Evolutionary conservation across 2,797 vertebrate genomes (phyloP), one percentile per base, ranked within the genome.

Genomic region (Chloroceryle inda): DNA sequence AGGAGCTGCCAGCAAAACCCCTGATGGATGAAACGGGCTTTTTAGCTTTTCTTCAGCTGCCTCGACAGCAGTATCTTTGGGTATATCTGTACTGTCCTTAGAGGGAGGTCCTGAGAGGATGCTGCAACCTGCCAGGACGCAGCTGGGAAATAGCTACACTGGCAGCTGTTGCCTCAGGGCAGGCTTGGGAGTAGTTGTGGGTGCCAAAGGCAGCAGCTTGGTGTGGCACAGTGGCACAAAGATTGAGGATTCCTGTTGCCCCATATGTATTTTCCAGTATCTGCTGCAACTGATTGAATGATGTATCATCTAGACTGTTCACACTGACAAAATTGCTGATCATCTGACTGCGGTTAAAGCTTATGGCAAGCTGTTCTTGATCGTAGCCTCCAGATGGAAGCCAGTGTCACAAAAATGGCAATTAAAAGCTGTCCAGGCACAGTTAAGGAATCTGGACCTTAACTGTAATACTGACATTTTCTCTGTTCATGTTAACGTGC

Each of bases 1-100:
- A 81, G 68, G 49, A 80, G 68, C 72, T 84, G 62, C 69, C 13
- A 9, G 75, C 59, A 92, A 76, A 82, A 7, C 4, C 49, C 50
- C 56, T 20, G 29, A 61, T 1, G 22, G 59, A 67, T 73, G 31
- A 93, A 88, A 88, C 1, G 4, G 45, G 33, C 56, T 88, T 67
- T 85, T 45, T 63, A 27, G 20, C 15, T 74, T 63, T 79, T 24
- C 59, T 82, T 91, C 80, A 75, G 67, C 74, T 81, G 78, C 44
- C 47, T 50, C 5, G 2, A 37, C 69, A 33, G 45, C 64, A 10
- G 13, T 11, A 8, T 33, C 64, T 50, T 53, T 27, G 53, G 26
- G 29, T 61, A 12, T 13, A 45, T 50, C 45, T 55, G 13, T 29
- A 20, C 10, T 49, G 33, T 4, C 27, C 31, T 59, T 49, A 35